These are phyloP conservation scores for Dilophus febrilis DNA, from an alignment of 2,888 invertebrate genomes.

Conservation along the genomic window DNA sequence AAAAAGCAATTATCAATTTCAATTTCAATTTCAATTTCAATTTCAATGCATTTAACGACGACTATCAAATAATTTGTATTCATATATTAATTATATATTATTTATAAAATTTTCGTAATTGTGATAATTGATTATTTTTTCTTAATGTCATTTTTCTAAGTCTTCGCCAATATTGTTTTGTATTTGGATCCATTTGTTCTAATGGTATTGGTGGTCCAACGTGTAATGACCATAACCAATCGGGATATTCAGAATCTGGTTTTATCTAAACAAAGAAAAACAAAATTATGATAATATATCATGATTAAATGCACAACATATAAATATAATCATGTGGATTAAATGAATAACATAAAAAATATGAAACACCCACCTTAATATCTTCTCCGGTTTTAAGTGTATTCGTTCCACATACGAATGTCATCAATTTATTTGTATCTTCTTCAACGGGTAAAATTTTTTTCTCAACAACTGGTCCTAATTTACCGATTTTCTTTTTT, in stretches of 20 bases:
- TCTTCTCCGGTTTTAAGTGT: constrained; percentile 65
- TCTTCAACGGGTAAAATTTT: constrained; percentile 66
- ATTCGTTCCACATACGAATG: constrained; percentile 73
- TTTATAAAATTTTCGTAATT: constrained; percentile 41
- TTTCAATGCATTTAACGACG: too few species aligned
- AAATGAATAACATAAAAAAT: too few species aligned
- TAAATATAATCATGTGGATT: background rate
- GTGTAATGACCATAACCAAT: constrained; percentile 73
- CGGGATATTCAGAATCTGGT: constrained; percentile 71
- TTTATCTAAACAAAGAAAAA: constrained; percentile 29
- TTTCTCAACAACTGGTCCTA: constrained; percentile 47
- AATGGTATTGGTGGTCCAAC: constrained; percentile 45
- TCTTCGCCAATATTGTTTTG: constrained; percentile 66
- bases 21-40: too few species aligned
- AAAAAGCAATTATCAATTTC: too few species aligned
- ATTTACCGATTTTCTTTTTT: constrained; percentile 42
- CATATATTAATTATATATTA: too few species aligned
- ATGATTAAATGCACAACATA: background rate
- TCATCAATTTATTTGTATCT: constrained; percentile 58
- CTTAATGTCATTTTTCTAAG: constrained; percentile 46
- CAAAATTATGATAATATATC: background rate
- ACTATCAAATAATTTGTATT: too few species aligned
- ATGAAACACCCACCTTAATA: constrained; percentile 51
- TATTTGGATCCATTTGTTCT: constrained; percentile 58
- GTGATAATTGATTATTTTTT: constrained; percentile 42